A percentile compares a stretch with the other conserved stretches of the same genome.
These are phyloP conservation scores for Ernsta delagoae DNA, from an alignment of 2,888 invertebrate species.

Conservation along the genomic window DNA sequence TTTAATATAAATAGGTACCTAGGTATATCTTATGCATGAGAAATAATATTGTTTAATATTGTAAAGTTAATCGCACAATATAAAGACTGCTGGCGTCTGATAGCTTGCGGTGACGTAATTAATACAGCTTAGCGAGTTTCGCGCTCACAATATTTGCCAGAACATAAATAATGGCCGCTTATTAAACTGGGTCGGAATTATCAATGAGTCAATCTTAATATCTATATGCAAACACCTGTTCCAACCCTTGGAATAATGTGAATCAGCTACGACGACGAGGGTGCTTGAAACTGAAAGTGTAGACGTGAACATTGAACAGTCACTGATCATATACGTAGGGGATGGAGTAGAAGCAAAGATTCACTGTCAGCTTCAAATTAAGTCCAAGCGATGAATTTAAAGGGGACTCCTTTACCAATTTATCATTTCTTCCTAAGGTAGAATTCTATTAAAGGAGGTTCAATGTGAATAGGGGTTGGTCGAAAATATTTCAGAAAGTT, in stretches of 20 bases:
- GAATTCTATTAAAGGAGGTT: too few species aligned
- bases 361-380: not conserved
- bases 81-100: not conserved
- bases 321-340: not conserved
- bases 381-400: not conserved
- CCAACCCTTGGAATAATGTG: slow-evolving; percentile 33
- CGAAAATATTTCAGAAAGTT: not conserved
- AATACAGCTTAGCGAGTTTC: slow-evolving; percentile 10
- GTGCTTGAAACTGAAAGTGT: slow-evolving; percentile 2
- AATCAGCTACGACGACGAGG: slow-evolving; percentile 7
- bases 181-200: slow-evolving; percentile 34
- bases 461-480: too few species aligned
- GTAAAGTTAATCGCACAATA: slow-evolving; percentile 6
- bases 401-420: too few species aligned
- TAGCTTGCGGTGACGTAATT: slow-evolving; percentile 3
- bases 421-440: too few species aligned
- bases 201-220: slow-evolving; percentile 33
- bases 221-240: slow-evolving; percentile 35
- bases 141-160: slow-evolving; percentile 20
- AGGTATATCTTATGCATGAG: not conserved
- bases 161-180: slow-evolving; percentile 34
- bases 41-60: slow-evolving; percentile 1
- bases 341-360: not conserved
- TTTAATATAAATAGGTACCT: too few species aligned
- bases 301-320: not conserved